These are phyloP conservation scores for Indicator indicator DNA, from an alignment of 2,113 vertebrate species.

Conservation along the genomic window DNA sequence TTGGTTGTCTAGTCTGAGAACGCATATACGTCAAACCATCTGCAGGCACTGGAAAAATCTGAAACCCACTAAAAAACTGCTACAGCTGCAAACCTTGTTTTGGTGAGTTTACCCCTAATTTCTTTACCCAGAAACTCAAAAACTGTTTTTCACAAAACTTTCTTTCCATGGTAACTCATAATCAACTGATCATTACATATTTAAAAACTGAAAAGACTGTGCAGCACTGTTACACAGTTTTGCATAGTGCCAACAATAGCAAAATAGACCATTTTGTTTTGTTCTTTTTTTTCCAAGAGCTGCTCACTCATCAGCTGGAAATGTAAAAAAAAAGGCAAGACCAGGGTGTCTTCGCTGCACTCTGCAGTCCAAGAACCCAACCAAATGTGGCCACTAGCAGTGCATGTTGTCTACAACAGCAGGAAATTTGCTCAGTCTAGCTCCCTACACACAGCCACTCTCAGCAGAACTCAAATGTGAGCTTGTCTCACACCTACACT, in stretches of 20 bases:
- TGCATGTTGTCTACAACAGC: accelerated
- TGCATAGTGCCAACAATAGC: not conserved
- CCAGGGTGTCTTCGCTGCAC: not conserved
- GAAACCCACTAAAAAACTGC: not conserved
- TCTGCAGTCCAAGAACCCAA: not conserved
- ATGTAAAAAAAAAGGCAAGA: not conserved
- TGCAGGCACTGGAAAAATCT: not conserved
- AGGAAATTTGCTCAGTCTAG: not conserved
- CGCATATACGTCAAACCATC: not conserved
- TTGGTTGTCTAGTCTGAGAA: not conserved
- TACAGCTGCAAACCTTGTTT: not conserved
- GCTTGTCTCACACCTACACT: not conserved
- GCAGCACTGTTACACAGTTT: not conserved
- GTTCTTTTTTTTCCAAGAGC: too few species aligned
- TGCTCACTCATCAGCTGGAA: not conserved
- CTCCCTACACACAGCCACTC: not conserved
- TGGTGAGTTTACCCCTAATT: not conserved
- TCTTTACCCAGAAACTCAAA: not conserved
- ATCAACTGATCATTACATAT: not conserved
- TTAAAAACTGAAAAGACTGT: not conserved
- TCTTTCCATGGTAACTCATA: not conserved
- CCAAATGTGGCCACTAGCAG: not conserved
- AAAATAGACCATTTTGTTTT: not conserved
- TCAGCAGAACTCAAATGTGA: not conserved
- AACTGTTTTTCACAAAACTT: not conserved